Base-by-base conservation (phyloP, 2,888 invertebrate genomes). In the Dynastes grantii region DNA sequence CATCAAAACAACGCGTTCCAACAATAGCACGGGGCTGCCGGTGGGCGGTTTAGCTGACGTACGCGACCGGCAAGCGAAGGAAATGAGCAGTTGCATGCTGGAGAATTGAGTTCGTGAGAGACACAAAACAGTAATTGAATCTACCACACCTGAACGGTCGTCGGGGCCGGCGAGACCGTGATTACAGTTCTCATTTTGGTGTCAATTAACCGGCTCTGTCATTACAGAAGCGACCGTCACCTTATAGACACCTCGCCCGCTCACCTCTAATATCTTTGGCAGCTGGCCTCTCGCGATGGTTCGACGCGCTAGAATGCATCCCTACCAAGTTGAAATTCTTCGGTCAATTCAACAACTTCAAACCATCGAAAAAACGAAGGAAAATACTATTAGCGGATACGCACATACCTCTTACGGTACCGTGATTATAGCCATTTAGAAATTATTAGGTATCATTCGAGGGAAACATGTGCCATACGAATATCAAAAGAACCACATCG, bases 171-270 rank as follows among this genome's bases (percentile, higher is more conserved):
- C 55, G 16, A 58, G 51, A 77, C 77, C 71, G 79, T 82, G 81
- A 82, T 82, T 82, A 82, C 82, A 82, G 81, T 79, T 82, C 82
- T 82, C 82, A 80, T 82, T 82, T 81, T 64, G 80, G 81, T 81
- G 80, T 81, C 81, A 81, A 81, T 81, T 81, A 81, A 80, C 73
- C 76, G 63, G 80, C 78, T 79, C 81, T 81, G 81, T 81, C 80
- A 81, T 81, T 81, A 81, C 71, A 68, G 73, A 45, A 64, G 76
- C 65, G 65, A 77, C 80, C 80, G 80, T 80, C 80, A 80, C 80
- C 78, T 71, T 73, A 58, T 73, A 73, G 73, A 73, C 73, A 73
- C 73, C 73, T 73, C 73, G 71, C 29, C 71, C 51, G 58, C 58
- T 58, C 53, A 58, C 73, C 22, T 73, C 40, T 63, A 32, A 29